Evolutionary conservation across 2,888 invertebrate species (phyloP).

Genomic region (Hesperia comma): DNA sequence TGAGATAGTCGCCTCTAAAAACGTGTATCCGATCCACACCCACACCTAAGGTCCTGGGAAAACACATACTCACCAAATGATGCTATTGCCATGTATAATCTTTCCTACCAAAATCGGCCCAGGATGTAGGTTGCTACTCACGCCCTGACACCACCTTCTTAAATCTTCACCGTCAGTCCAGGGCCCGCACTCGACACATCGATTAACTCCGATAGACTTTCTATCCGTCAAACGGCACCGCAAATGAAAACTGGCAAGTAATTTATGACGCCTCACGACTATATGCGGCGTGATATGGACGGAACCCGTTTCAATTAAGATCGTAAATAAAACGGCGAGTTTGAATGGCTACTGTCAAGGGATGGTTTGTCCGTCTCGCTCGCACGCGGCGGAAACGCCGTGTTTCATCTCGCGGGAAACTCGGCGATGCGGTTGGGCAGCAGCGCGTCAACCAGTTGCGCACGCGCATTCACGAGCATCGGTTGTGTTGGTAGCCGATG

Average conservation of each 20-base stretch:
- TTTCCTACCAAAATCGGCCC: too few species aligned
- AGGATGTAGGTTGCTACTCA: background rate
- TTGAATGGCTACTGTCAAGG: constrained; percentile 56
- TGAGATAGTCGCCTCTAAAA: too few species aligned
- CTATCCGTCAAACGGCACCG: constrained; percentile 29
- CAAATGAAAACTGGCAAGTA: constrained; percentile 36
- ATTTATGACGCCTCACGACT: constrained; percentile 44
- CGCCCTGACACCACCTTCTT: constrained; percentile 7
- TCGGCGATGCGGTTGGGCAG: constrained; percentile 58
- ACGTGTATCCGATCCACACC: too few species aligned
- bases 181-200: constrained; percentile 44
- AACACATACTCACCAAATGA: too few species aligned
- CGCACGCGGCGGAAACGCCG: constrained; percentile 42
- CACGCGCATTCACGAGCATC: constrained; percentile 67
- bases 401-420: constrained; percentile 56
- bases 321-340: constrained; percentile 52
- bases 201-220: constrained; percentile 33
- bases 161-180: constrained; percentile 11
- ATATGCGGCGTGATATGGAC: constrained; percentile 54
- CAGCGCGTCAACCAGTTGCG: constrained; percentile 71
- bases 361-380: constrained; percentile 57
- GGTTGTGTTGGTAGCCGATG: constrained; percentile 61
- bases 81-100: too few species aligned
- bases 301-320: constrained; percentile 59
- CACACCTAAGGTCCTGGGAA: too few species aligned